Evolutionary conservation across 2,797 vertebrate genomes (phyloP).

Genomic region (Pseudochromis fuscus): DNA sequence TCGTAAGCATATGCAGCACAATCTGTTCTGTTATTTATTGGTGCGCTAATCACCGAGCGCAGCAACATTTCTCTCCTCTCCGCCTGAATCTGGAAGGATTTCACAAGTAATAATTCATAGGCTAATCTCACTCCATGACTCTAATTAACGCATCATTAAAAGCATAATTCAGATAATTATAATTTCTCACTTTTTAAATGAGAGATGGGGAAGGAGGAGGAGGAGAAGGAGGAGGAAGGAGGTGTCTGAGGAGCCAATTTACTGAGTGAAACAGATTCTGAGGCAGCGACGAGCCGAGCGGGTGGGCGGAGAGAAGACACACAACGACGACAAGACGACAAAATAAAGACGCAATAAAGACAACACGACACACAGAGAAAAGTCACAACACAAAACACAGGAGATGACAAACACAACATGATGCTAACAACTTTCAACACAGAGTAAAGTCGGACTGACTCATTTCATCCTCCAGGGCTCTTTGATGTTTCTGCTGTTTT

Average conservation of each 20-base stretch:
- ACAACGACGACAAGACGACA: conserved; percentile 21
- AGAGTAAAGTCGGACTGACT: no score
- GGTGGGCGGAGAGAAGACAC: conserved; percentile 56
- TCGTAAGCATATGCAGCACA: conserved; percentile 86
- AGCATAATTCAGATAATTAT: conserved; percentile 94
- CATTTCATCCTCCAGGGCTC: no score
- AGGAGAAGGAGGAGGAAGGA: conserved; percentile 80
- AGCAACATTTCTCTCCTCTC: conserved; percentile 71
- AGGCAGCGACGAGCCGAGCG: conserved; percentile 56
- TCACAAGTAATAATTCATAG: conserved; percentile 89
- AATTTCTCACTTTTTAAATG: conserved; percentile 92
- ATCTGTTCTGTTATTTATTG: conserved; percentile 88
- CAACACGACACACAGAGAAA: neutral
- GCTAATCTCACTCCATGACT: conserved; percentile 91
- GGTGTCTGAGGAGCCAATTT: conserved; percentile 86
- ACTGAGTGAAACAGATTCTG: conserved; percentile 82
- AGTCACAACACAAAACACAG: no score
- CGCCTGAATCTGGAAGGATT: conserved; percentile 84
- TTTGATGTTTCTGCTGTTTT: no score
- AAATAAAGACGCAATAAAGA: conserved; percentile 20
- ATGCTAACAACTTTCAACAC: no score
- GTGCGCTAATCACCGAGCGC: conserved; percentile 82
- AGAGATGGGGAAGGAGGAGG: conserved; percentile 81
- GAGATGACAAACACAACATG: no score
- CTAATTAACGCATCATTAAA: conserved; percentile 95